Conservation (phyloP, 2,888 invertebrate genomes). For the Uloborus plumipes region DNA sequence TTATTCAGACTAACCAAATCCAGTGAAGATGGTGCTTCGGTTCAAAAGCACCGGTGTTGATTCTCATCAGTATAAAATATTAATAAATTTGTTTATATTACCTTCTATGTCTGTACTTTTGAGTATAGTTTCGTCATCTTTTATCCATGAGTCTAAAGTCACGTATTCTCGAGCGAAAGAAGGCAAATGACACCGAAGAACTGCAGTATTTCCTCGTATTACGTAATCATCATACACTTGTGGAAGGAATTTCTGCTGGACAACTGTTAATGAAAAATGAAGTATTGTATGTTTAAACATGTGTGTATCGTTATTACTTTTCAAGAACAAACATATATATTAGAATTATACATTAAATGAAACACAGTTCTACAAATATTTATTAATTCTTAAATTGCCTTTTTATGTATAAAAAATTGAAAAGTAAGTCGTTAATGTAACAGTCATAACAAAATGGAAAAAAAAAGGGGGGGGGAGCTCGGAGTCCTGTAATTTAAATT, state of each 20-base stretch:
- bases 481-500: too few species aligned
- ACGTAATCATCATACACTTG: slow-evolving; percentile 72
- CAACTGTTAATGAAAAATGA: slow-evolving; percentile 66
- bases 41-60: background rate
- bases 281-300: background rate
- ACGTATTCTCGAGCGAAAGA: slow-evolving; percentile 89
- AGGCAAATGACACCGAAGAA: slow-evolving; percentile 83
- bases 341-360: too few species aligned
- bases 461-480: too few species aligned
- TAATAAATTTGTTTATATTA: background rate
- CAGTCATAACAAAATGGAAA: too few species aligned
- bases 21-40: background rate
- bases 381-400: too few species aligned
- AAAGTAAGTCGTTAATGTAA: too few species aligned
- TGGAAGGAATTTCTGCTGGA: slow-evolving; percentile 70
- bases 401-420: too few species aligned
- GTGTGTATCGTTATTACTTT: too few species aligned
- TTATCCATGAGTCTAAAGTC: slow-evolving; percentile 90
- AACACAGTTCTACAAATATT: too few species aligned
- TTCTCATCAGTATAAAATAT: background rate
- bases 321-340: too few species aligned
- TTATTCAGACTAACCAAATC: too few species aligned
- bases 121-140: slow-evolving; percentile 71
- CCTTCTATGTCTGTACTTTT: slow-evolving; percentile 50
- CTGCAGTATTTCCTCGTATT: slow-evolving; percentile 72